Base-by-base conservation (phyloP, 2,888 invertebrate species). In the Clitarchus hookeri region DNA sequence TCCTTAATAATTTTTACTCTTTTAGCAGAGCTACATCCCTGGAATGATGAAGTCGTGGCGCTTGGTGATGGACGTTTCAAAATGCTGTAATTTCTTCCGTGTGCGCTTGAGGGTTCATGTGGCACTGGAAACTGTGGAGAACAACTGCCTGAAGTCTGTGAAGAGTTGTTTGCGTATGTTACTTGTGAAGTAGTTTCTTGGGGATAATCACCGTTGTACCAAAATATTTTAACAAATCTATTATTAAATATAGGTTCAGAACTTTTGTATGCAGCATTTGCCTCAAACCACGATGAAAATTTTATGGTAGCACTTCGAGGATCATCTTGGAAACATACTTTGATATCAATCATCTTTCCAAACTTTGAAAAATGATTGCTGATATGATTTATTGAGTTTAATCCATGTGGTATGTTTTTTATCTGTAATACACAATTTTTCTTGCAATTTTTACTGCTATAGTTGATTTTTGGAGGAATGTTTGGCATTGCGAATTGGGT, bases 341-440 rank as follows among this genome's bases (percentile, higher is more conserved):
- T 83, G 16, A 83, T 44, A 19, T 83, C 48, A 11, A 83, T 9
- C 27, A 27, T 36, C 6, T 44, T 83, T 27, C 44, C 83, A 36
- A 83, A 83, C 23, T 83, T 83, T 83, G 48, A 44, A 83, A 36
- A n/a, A 83, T 36, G 83, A n/a, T 44, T 44, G 83, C 83, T 36
- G 83, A 83, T 65, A n/a, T 65, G 65, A 65, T 65, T 65, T 65
- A 65, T 65, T 23, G 65, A 65, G 65, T 65, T 65, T 65, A 65
- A 65, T n/a, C 65, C 65, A 65, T 65, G n/a, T n/a, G 65, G 65
- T n/a, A 65, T 65, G 65, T 65, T 65, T 65, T 65, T 65, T n/a
- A 65, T 65, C 16, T 65, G 65, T 8, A 65, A 23, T 2, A 23
- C 65, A 65, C 65, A 65, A 65, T 23, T 65, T 19, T 65, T 65